Conservation (phyloP, 2,888 invertebrate species). For the Isoperla grammatica region DNA sequence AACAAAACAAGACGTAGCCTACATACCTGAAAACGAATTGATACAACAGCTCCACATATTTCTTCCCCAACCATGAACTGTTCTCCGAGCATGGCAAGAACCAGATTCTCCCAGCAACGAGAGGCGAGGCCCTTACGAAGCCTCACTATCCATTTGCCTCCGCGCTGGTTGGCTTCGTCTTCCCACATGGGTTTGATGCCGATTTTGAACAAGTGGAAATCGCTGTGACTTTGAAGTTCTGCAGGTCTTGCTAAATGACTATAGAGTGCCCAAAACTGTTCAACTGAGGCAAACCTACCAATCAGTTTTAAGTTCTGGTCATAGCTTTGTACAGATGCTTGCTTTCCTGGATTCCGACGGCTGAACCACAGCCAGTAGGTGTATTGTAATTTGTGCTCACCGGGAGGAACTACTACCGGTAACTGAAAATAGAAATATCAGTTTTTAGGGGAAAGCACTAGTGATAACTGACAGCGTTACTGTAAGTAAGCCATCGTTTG, state of each 20-base stretch:
- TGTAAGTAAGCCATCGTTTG: too few relatives aligned
- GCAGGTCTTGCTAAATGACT: slow-evolving; percentile 85
- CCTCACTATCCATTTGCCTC: slow-evolving; percentile 97
- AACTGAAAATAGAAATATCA: slow-evolving; percentile 44
- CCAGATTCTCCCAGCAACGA: slow-evolving; percentile 97
- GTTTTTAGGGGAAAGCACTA: too few relatives aligned
- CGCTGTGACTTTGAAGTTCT: slow-evolving; percentile 84
- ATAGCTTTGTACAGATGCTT: slow-evolving; percentile 50
- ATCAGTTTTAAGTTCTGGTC: slow-evolving; percentile 83
- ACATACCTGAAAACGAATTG: slow-evolving; percentile 87
- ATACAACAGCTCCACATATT: slow-evolving; percentile 96
- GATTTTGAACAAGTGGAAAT: slow-evolving; percentile 95
- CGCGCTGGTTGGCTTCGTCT: slow-evolving; percentile 91
- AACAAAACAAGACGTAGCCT: too few relatives aligned
- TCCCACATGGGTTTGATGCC: slow-evolving; percentile 99
- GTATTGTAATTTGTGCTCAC: slow-evolving; percentile 89
- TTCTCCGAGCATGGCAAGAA: slow-evolving; percentile 97
- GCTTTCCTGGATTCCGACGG: slow-evolving; percentile 55
- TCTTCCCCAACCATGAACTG: slow-evolving; percentile 99
- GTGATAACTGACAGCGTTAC: too few relatives aligned
- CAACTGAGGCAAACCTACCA: slow-evolving; percentile 84
- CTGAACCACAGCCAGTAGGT: slow-evolving; percentile 92
- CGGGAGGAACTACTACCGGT: slow-evolving; percentile 67
- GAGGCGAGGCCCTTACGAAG: slow-evolving; percentile 91
- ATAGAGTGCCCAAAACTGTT: slow-evolving; percentile 97